phyloP scores from a whole-genome alignment of 1,140 invertebrate genomes.

The Ladona fulva region DNA sequence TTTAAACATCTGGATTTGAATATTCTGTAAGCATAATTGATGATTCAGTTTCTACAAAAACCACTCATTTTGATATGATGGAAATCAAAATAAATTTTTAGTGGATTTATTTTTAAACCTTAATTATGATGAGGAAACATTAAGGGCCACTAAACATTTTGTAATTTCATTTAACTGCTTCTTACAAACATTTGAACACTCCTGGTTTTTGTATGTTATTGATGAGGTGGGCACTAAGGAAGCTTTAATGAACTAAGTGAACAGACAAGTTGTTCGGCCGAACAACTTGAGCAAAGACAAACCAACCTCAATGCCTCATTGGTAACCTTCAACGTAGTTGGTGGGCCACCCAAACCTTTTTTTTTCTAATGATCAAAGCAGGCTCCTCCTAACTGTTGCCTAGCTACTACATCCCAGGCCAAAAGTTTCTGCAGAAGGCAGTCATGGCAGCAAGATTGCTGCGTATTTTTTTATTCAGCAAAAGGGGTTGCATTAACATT shows the following conservation, averaged over 20 bases:
- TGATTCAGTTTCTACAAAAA: neutral
- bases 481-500: conserved; percentile 4
- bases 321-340: neutral
- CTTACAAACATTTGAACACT: conserved; percentile 3
- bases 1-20: neutral
- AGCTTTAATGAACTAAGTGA: neutral
- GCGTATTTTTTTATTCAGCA: neutral
- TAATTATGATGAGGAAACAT: neutral
- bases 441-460: neutral
- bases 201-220: neutral
- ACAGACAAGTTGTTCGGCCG: neutral
- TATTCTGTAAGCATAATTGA: neutral
- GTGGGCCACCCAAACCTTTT: neutral
- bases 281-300: neutral
- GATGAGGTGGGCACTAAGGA: neutral
- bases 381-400: conserved; percentile 6
- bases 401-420: conserved; percentile 7
- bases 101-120: neutral
- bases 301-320: neutral
- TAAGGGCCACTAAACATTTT: conserved; percentile 1
- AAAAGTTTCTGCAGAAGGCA: neutral
- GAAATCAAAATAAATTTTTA: neutral
- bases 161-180: neutral
- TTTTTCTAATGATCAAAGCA: conserved; percentile 1
- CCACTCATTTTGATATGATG: neutral